Conservation (phyloP, 1,140 invertebrate species). For the Triops cancriformis region DNA sequence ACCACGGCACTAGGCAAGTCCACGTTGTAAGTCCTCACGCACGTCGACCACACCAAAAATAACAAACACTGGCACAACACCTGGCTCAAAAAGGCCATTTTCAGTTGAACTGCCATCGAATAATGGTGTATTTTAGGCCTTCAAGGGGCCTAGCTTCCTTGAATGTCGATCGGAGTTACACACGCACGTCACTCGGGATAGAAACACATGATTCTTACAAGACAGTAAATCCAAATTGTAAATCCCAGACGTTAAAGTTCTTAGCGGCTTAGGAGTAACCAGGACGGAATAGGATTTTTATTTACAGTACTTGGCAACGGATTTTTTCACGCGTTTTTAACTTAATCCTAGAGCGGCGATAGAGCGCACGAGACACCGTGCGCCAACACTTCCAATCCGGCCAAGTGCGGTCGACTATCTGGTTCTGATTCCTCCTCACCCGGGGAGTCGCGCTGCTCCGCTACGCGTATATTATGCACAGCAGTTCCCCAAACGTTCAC, state of each 20-base stretch:
- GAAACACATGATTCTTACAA: not conserved
- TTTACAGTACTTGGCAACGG: not conserved
- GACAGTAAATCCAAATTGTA: not conserved
- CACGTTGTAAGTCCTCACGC: slow-evolving; percentile 42
- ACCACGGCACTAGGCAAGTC: slow-evolving; percentile 41
- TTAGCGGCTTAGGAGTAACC: too few relatives aligned
- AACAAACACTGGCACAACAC: not conserved
- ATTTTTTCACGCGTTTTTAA: not conserved
- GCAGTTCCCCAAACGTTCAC: not conserved
- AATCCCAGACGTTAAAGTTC: not conserved
- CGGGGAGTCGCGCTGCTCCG: not conserved
- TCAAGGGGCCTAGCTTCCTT: not conserved
- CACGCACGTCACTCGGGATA: not conserved
- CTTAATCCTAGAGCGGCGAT: not conserved
- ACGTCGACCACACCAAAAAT: slow-evolving; percentile 13
- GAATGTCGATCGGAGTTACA: not conserved
- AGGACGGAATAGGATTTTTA: too few relatives aligned
- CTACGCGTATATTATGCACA: not conserved
- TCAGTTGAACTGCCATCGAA: not conserved
- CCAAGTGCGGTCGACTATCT: not conserved
- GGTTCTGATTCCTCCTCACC: not conserved
- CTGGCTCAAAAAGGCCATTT: not conserved
- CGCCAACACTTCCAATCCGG: slow-evolving; percentile 5
- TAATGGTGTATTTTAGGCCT: not conserved
- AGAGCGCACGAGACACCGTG: not conserved